Evolutionary conservation across 1,140 invertebrate species (phyloP).

Genomic region (fruit fly (Drosophila melanogaster)): Release_6_plus_ISO1_MT NT_033779.5:1589501-1590000

Average conservation of each 20-base stretch:
- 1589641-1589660: slow-evolving; percentile 25
- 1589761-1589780: slow-evolving; percentile 45
- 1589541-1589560: too few relatives aligned
- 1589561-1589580: slow-evolving; percentile 12
- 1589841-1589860: slow-evolving; percentile 3
- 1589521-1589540: not conserved
- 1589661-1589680: slow-evolving; percentile 3
- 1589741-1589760: not conserved
- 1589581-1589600: slow-evolving; percentile 29
- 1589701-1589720: slow-evolving; percentile 15
- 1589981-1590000: slow-evolving; percentile 61
- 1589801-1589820: slow-evolving; percentile 20
- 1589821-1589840: slow-evolving; percentile 24
- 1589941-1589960: not conserved
- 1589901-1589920: slow-evolving; percentile 42
- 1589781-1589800: slow-evolving; percentile 26
- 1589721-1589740: slow-evolving; percentile 24
- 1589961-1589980: slow-evolving; percentile 9
- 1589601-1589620: slow-evolving; percentile 27
- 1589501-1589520: not conserved
- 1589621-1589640: not conserved
- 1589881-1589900: slow-evolving; percentile 74
- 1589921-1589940: slow-evolving; percentile 1
- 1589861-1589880: slow-evolving; percentile 27
- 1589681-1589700: slow-evolving; percentile 18